A percentile compares a stretch with the other conserved stretches of the same genome.
Evolutionary conservation across 2,797 vertebrate genomes (phyloP).

Genomic region (Morelia viridis): DNA sequence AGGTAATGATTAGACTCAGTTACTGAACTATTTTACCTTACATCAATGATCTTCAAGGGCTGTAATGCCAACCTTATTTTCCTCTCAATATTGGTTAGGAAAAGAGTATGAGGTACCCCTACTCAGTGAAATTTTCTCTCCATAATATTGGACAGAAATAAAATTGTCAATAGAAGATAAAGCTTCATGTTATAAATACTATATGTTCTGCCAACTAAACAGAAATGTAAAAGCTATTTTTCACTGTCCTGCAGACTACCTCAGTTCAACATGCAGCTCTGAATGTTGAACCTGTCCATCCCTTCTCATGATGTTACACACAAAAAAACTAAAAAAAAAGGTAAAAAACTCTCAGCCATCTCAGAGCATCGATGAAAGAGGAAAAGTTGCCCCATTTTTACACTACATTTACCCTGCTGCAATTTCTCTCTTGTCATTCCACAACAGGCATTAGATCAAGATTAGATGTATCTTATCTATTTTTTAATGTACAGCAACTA

Average conservation of each 20-base stretch:
- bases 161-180: background rate
- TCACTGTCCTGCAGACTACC: background rate
- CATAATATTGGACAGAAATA: background rate
- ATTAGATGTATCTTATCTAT: background rate
- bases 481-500: background rate
- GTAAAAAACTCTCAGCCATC: background rate
- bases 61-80: background rate
- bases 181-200: background rate
- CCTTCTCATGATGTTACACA: background rate
- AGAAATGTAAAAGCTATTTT: background rate
- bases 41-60: background rate
- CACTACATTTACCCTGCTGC: slow-evolving; percentile 44
- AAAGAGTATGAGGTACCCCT: too few species aligned
- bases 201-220: background rate
- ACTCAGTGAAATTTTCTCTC: background rate
- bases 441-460: background rate
- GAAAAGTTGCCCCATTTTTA: background rate
- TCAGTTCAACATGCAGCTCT: background rate
- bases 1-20: background rate
- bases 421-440: slow-evolving; percentile 20
- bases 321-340: fast-evolving
- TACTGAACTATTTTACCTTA: background rate
- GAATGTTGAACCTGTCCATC: background rate
- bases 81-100: background rate
- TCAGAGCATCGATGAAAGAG: background rate